phyloP scores from a whole-genome alignment of 2,888 invertebrate species.

The Noctua fimbriata region DNA sequence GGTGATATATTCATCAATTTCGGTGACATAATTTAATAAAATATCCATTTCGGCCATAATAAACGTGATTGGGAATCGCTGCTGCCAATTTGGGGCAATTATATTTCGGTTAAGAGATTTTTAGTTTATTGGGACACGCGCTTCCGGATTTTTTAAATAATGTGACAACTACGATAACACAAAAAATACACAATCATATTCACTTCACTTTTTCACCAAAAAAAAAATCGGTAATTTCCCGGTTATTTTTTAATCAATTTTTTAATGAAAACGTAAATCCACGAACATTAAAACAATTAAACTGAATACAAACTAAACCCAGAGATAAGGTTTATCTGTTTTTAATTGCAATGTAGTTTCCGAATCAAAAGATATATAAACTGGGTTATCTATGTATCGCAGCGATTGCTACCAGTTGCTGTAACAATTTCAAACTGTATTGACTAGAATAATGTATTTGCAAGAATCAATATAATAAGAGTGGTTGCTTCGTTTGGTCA shows the following conservation, averaged over 20 bases:
- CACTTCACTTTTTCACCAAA: conserved; percentile 1
- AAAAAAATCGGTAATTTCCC: neutral
- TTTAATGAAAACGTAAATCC: conserved; percentile 6
- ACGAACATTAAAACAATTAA: conserved; percentile 42
- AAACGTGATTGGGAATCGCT: conserved; percentile 11
- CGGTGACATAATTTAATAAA: conserved; percentile 39
- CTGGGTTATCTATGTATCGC: conserved; percentile 55
- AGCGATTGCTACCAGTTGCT: conserved; percentile 53
- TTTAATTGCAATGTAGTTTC: conserved; percentile 53
- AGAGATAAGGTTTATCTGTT: conserved; percentile 55
- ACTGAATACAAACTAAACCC: conserved; percentile 42
- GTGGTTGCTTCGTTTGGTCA: too few relatives aligned
- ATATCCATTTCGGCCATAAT: conserved; percentile 6
- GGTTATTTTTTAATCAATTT: neutral
- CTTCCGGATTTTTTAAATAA: neutral
- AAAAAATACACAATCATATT: neutral
- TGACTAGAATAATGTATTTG: neutral
- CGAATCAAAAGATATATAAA: conserved; percentile 45
- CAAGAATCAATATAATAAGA: neutral
- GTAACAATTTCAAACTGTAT: neutral
- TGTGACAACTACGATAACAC: neutral
- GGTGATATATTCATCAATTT: conserved; percentile 38
- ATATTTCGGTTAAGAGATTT: neutral
- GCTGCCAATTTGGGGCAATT: neutral
- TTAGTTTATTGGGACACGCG: neutral